Base-by-base conservation (phyloP, 2,888 invertebrate genomes). In the Xylocampa areola region DNA sequence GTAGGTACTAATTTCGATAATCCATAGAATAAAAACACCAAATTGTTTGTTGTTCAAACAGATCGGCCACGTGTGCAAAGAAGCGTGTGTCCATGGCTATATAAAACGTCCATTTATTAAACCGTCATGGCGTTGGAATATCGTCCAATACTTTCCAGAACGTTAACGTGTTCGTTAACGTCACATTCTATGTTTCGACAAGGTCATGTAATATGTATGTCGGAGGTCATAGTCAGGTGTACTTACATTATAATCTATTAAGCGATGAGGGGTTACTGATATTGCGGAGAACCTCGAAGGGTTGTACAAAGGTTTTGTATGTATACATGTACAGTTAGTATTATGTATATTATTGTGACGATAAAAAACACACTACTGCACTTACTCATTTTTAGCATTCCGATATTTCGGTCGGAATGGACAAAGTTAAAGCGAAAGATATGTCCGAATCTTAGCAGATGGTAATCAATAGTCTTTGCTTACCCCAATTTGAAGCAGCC, bases 161-260 rank as follows among this genome's bases (percentile, higher is more conserved):
- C 35, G 43, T 21, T 7, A 36, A 11, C 36, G 36, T 40, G 43
- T 65, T 65, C 32, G 23, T 61, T 14, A 41, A 67, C 3, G 53
- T 19, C 7, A 5, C 14, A 30, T 6, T 43, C 27, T 11, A n/a
- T 3, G n/a, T 14, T 29, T 27, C 36, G n/a, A 49, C 49, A 69
- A 63, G 69, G 64, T 49, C 41, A 47, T 49, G 36, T 50, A 47
- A 55, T 30, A 69, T 54, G 14, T 47, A 41, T 13, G 23, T 6
- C 7, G 11, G 3, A 14, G 36, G 27, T 10, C 8, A 11, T 33
- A 25, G 36, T 13, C 19, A 17, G n/a, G 8, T 25, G 14, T 48
- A 45, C n/a, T n/a, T n/a, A n/a, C 5, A 13, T 29, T 40, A 37
- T 68, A 65, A 65, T 65, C 63, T 49, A 32, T 68, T 69, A 55